Conservation (phyloP, 2,797 vertebrate genomes). For the Phoeniculus purpureus region DNA sequence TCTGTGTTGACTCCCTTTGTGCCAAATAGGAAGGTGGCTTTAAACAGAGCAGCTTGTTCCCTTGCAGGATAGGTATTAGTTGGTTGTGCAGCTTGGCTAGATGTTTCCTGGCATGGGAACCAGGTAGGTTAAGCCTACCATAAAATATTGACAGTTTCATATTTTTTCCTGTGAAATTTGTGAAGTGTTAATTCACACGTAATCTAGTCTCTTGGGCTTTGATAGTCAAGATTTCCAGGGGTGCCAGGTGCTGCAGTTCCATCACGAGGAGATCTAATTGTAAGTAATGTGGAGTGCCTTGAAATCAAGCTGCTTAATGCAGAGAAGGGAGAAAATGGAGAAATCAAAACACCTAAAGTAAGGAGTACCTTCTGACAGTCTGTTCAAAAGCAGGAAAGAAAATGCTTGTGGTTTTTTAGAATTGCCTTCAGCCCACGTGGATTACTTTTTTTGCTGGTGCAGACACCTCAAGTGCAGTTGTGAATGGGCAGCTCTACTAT, state of each 20-base stretch:
- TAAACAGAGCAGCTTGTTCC: neutral
- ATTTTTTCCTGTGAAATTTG: neutral
- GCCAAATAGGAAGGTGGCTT: neutral
- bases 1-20: neutral
- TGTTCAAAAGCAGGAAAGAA: neutral
- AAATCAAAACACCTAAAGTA: neutral
- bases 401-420: neutral
- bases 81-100: neutral
- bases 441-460: neutral
- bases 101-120: neutral
- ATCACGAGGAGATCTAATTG: neutral
- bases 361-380: neutral
- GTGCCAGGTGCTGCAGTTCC: neutral
- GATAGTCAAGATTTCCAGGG: neutral
- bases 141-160: neutral
- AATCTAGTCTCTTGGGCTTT: neutral
- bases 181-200: neutral
- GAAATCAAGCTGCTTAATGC: neutral
- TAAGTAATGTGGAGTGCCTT: neutral
- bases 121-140: neutral
- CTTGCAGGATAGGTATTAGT: neutral
- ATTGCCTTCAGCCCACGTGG: neutral
- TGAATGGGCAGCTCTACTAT: neutral
- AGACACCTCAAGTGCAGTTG: neutral
- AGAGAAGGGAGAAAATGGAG: neutral